Evolutionary conservation across 2,797 vertebrate genomes (phyloP), one percentile per base, ranked within the genome.

Genomic region (Crenichthys baileyi): DNA sequence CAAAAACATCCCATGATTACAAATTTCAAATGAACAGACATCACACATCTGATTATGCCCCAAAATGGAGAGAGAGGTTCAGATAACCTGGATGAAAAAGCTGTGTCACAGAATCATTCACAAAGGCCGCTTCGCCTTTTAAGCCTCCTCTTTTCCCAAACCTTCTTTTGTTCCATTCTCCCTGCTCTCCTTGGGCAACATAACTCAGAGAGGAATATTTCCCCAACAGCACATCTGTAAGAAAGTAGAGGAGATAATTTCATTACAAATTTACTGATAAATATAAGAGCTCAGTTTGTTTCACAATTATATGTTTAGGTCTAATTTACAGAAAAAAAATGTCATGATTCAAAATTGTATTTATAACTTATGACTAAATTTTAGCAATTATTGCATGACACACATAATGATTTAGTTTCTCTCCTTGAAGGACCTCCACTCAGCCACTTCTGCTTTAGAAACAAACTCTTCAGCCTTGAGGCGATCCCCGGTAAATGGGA

Each of bases 381-480:
- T 16, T 86, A 75, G 2, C 24, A 68, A 51, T n/a, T 83, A 72
- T 79, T 77, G 75, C 67, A 77, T 75, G 29, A 78, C 83, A 71
- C 78, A 60, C 7, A 48, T 79, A 78, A 58, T 89, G 36, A 89
- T 82, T 71, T 29, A 60, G 24, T 88, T 78, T 93, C 51, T 90
- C 41, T 87, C 70, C 41, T 83, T 79, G 39, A 83, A 95, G 94
- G 90, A 89, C 76, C 81, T 83, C 83, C 91, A 85, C 75, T 72
- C 72, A 76, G 75, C 70, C 79, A 76, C 85, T 70, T 39, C 83
- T 85, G 39, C 56, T 12, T 77, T 85, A 87, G 76, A 87, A 86
- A 77, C 75, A 88, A 92, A 88, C 85, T 76, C 56, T 16, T 88
- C 91, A 44, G 83, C 82, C 48, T 78, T 84, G 68, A 60, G 79